Conservation (phyloP, 2,888 invertebrate genomes). For the Corbicula japonica region DNA sequence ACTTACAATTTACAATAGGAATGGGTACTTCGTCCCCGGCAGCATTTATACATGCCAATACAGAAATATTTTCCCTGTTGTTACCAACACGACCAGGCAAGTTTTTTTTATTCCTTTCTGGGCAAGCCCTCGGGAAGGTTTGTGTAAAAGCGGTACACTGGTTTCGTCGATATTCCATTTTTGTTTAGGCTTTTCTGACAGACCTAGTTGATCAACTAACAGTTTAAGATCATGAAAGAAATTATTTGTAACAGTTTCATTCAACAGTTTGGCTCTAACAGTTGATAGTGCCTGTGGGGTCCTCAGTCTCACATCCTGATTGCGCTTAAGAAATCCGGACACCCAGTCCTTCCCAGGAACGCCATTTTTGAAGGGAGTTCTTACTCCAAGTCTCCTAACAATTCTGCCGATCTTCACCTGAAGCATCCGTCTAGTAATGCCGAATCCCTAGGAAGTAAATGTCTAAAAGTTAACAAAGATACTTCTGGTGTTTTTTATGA, state of each 20-base stretch:
- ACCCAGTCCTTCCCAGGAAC: conserved; percentile 62
- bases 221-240: conserved; percentile 11
- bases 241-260: conserved; percentile 22
- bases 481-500: background rate
- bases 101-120: conserved; percentile 21
- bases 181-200: background rate
- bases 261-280: conserved; percentile 32
- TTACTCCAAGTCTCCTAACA: conserved; percentile 20
- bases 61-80: conserved; percentile 53
- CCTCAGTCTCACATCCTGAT: conserved; percentile 49
- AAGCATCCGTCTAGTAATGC: conserved; percentile 45
- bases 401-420: conserved; percentile 40
- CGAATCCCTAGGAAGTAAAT: conserved; percentile 57
- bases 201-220: background rate
- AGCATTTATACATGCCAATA: conserved; percentile 64
- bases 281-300: conserved; percentile 35
- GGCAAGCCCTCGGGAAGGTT: conserved; percentile 5
- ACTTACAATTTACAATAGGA: no score
- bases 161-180: conserved; percentile 38
- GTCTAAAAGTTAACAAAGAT: background rate
- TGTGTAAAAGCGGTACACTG: conserved; percentile 18
- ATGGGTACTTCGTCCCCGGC: conserved; percentile 56
- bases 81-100: conserved; percentile 57
- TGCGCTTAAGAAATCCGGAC: conserved; percentile 39
- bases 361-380: conserved; percentile 49